Base-by-base conservation (phyloP, 2,888 invertebrate genomes). In the Cynaeus angustus region DNA sequence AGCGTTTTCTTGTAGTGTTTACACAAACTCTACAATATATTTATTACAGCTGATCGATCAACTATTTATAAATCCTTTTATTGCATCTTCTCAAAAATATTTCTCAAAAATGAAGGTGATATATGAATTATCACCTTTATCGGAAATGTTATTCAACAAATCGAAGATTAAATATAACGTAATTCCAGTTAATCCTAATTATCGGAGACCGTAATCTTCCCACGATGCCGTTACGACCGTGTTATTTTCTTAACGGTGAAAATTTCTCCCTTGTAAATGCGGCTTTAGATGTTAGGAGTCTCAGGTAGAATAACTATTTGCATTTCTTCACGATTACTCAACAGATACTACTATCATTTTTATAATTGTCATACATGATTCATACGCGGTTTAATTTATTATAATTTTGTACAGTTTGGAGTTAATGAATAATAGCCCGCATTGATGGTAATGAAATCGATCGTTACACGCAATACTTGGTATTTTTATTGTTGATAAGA, bases 271-370 rank as follows among this genome's bases (percentile, higher is more conserved):
- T 13, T 53, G 53, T 53, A 26, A 53, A 37, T 9, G 16, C 33
- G 53, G 10, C 53, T 53, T 53, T 43, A 43, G 43, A 8, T 43
- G 12, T 8, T 14, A 12, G n/a, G 16, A 5, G n/a, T 37, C 16
- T 58, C 61, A 61, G 61, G 61, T 61, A 46, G 46, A 59, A 48
- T 43, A 13, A 16, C 5, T 16, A 41, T 61, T 48, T 7, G 50
- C 61, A 50, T 61, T 48, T 61, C 61, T 48, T 48, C 8, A 6
- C 12, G 61, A 45, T 61, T 61, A 61, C 48, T 61, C 61, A 61
- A 61, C 61, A 33, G 14, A 28, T 37, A 61, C 33, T 13, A 48
- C 33, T 50, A 46, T 61, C 48, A 12, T 38, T 6, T 4, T 38
- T 4, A 41, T 26, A 43, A 56, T n/a, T n/a, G 21, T 58, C 26